Conservation (phyloP, 2,888 invertebrate genomes). For the Pseudolycoriella hygida region DNA sequence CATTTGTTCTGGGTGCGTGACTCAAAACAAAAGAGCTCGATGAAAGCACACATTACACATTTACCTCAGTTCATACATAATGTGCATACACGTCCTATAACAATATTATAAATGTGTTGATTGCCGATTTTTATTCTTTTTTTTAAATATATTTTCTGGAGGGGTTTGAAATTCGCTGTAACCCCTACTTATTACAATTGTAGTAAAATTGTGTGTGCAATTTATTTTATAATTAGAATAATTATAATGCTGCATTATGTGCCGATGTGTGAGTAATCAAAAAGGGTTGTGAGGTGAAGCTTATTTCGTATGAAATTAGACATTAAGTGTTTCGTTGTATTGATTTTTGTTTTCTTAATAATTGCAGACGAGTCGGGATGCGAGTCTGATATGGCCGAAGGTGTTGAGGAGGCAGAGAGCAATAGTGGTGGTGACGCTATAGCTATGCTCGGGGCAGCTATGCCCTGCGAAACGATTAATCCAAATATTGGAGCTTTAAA, state of each 20-base stretch:
- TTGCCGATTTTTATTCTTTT: background rate
- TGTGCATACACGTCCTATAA: background rate
- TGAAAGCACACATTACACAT: slow-evolving; percentile 1
- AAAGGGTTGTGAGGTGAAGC: slow-evolving; percentile 1
- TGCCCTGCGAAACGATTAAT: slow-evolving; percentile 28
- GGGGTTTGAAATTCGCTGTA: background rate
- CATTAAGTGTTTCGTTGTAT: background rate
- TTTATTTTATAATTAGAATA: slow-evolving; percentile 6
- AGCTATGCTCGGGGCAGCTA: slow-evolving; percentile 27
- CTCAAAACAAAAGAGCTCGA: slow-evolving; percentile 5
- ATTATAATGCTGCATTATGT: slow-evolving; percentile 3
- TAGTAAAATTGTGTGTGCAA: slow-evolving; percentile 4
- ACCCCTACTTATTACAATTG: background rate
- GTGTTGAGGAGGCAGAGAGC: slow-evolving; percentile 37
- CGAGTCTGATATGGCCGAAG: slow-evolving; percentile 58
- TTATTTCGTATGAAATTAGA: background rate
- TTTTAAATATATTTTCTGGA: background rate
- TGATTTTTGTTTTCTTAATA: too few relatives aligned
- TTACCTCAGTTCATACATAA: background rate
- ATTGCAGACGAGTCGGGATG: slow-evolving; percentile 49
- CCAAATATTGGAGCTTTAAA: slow-evolving; percentile 24
- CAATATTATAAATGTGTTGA: background rate
- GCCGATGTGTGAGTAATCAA: background rate
- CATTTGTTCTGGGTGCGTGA: slow-evolving; percentile 6
- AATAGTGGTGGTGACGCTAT: slow-evolving; percentile 15